Base-by-base conservation (phyloP, 2,888 invertebrate species). In the Troilus luridus region DNA sequence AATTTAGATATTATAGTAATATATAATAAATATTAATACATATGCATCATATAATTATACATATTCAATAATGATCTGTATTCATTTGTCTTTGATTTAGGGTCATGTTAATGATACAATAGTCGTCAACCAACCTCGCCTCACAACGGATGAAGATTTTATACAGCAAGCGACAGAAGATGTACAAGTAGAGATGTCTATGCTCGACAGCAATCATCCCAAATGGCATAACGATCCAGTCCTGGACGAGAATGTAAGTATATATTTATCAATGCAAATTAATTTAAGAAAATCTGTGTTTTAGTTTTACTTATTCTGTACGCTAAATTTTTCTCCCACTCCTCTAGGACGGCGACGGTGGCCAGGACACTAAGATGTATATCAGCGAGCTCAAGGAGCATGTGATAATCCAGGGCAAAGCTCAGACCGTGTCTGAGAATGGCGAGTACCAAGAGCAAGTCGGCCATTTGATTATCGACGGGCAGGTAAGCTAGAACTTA, bases 101-200 rank as follows among this genome's bases (percentile, higher is more conserved):
- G 96, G 96, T 1, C 98, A 98, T 94, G 94, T 96, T 67, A 97
- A 97, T 91, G 97, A 97, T 93, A 97, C 97, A 0, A 98, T 98
- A 92, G 97, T 97, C 0, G 96, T 97, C 0, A 98, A 97, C 93
- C 97, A 97, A 93, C 97, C 97, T 0, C 95, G 97, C 89, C 95
- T 97, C 21, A 95, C 96, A n/a, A 95, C 95, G 1, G 95, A 93
- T 85, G 93, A 92, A 77, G 93, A 93, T 88, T 91, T 92, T 88
- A 91, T 92, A 41, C 85, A 91, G 27, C 90, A 92, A 21, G 92
- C 91, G 91, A 93, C 94, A 7, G 93, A 93, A 21, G 93, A 93
- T 14, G 94, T 94, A 89, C 94, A 94, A 91, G 92, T 94, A 91
- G 93, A 95, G 91, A 94, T 95, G 93, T 93, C 93, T 11, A 93